Evolutionary conservation across 1,140 invertebrate genomes (phyloP), one percentile per base, ranked within the genome.

Genomic region (Maniola jurtina): DNA sequence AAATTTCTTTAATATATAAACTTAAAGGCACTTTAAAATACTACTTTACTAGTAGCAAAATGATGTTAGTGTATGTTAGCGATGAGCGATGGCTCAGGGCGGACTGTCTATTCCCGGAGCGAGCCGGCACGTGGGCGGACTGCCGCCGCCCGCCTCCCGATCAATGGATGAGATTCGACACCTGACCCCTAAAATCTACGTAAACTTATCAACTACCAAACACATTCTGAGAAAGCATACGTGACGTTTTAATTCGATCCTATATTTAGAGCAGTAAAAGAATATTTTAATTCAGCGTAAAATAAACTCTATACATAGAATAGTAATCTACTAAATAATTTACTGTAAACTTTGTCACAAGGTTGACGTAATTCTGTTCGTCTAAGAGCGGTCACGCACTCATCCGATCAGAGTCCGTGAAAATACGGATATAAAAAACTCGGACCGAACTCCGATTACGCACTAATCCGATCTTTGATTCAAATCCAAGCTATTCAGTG

Each of bases 91-190:
- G 62, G 76, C 71, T 77, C 84, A 77, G 77, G 76, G 78, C 79
- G 58, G 78, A 89, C 87, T 89, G 83, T 71, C 84, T 89, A 89
- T 89, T 89, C 86, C 83, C 68, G 80, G 84, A 75, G 56, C 70
- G 81, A 83, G 77, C 76, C 77, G 80, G 72, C 86, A 89, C 87
- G 87, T 89, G 88, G 88, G 83, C 77, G 80, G 73, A 70, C 67
- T 74, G 72, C 73, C 76, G 76, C 82, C 82, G 78, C 80, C 80
- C 77, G 73, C 16, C 16, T 52, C 48, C 77, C 82, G 84, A 83
- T 87, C 83, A 87, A 87, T 87, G 82, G 80, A 77, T 73, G 80
- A 81, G 81, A 89, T 83, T 72, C 79, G 84, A 86, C 79, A 86
- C 80, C 84, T 84, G 74, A 77, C 68, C 71, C 75, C 73, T 74